Evolutionary conservation across 2,797 vertebrate genomes (phyloP).

Genomic region (Sylvilagus floridanus): DNA sequence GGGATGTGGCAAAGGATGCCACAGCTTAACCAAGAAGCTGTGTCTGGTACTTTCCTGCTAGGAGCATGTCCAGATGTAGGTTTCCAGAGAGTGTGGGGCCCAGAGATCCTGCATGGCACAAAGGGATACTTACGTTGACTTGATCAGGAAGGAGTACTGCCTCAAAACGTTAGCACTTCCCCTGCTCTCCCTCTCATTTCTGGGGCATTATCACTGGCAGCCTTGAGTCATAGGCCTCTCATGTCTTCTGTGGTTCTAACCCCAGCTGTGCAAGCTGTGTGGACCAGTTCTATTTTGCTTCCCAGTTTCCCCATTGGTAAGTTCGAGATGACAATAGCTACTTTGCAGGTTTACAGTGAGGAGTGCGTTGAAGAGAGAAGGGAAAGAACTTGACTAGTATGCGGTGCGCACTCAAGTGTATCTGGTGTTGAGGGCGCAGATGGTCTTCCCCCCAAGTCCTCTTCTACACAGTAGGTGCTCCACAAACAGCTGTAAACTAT

Average conservation of each 20-base stretch:
- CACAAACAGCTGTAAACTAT: not conserved
- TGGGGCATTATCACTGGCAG: not conserved
- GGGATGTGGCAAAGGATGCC: not conserved
- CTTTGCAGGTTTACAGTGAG: not conserved
- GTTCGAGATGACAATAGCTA: not conserved
- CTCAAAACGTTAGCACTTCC: not conserved
- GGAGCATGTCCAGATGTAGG: not conserved
- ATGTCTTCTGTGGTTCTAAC: not conserved
- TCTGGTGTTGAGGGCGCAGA: not conserved
- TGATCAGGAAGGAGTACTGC: accelerated
- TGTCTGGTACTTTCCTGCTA: not conserved
- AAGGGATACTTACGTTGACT: not conserved
- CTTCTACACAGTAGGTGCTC: not conserved
- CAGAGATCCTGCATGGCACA: not conserved
- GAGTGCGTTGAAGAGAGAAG: not conserved
- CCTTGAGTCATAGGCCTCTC: not conserved
- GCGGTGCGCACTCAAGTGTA: not conserved
- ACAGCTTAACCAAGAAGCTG: not conserved
- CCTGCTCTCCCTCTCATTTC: not conserved
- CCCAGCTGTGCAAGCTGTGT: not conserved
- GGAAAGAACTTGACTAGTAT: not conserved
- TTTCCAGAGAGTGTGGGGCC: not conserved
- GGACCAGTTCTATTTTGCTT: not conserved
- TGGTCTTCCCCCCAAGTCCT: not conserved
- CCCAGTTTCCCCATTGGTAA: not conserved